These are phyloP conservation scores for Aradophagus sp. DNA, from an alignment of 1,140 invertebrate species.

Conservation along the genomic window DNA sequence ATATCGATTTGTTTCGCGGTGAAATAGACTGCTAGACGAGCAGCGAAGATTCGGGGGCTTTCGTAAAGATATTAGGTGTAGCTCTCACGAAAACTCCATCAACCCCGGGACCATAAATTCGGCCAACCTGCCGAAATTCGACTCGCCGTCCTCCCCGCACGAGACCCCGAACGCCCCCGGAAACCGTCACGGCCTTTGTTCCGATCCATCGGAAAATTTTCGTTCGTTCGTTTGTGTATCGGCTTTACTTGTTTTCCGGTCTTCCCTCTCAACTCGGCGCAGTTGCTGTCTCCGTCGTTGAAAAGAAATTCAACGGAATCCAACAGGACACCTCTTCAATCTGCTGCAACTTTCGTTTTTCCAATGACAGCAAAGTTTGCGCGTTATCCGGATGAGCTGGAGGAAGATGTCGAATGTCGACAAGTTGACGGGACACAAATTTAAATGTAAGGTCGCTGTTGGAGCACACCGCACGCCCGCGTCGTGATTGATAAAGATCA, in stretches of 20 bases:
- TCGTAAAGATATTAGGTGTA: slow-evolving; percentile 70
- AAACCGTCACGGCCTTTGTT: too few relatives aligned
- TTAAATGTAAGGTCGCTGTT: slow-evolving; percentile 46
- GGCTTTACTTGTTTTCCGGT: slow-evolving; percentile 7
- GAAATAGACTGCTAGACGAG: slow-evolving; percentile 31
- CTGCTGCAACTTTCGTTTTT: slow-evolving; percentile 43
- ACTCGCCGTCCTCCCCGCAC: slow-evolving; percentile 21
- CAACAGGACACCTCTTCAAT: slow-evolving; percentile 39
- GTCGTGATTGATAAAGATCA: slow-evolving; percentile 50
- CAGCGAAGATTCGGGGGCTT: slow-evolving; percentile 51
- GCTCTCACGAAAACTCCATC: slow-evolving; percentile 71
- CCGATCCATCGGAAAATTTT: too few relatives aligned
- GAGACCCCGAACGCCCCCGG: too few relatives aligned
- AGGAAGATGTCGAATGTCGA: slow-evolving; percentile 41
- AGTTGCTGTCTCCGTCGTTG: slow-evolving; percentile 22
- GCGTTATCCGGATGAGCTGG: slow-evolving; percentile 48
- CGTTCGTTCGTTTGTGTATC: too few relatives aligned
- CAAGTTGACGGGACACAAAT: slow-evolving; percentile 54
- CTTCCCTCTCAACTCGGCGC: slow-evolving; percentile 18
- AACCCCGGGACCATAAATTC: slow-evolving; percentile 68
- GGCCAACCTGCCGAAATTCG: slow-evolving; percentile 65
- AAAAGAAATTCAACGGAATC: slow-evolving; percentile 36
- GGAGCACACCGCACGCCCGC: slow-evolving; percentile 18
- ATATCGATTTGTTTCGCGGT: slow-evolving; percentile 56
- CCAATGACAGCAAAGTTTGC: slow-evolving; percentile 46